These are phyloP conservation scores for Drosophila diplacantha DNA, from an alignment of 2,888 invertebrate genomes.

Conservation along the genomic window DNA sequence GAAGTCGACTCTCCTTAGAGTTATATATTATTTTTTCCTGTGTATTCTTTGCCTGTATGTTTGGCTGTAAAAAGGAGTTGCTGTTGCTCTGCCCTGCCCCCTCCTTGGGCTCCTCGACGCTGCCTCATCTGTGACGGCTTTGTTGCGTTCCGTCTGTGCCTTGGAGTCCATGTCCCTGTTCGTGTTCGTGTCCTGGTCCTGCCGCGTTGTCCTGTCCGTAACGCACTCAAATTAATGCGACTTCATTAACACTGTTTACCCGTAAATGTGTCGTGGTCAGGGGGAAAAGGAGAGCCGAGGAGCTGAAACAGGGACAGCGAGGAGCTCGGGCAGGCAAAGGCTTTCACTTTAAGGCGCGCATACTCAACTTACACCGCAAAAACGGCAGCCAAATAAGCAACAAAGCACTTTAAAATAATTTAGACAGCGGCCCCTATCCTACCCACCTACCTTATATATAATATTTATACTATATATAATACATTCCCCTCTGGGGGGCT, in stretches of 20 bases:
- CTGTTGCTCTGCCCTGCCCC: conserved; percentile 25
- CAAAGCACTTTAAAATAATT: conserved; percentile 68
- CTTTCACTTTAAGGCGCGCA: conserved; percentile 31
- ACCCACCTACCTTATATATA: too few species aligned
- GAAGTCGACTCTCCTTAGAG: not conserved
- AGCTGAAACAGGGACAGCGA: conserved; percentile 1
- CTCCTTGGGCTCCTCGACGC: conserved; percentile 8
- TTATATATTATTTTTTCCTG: not conserved
- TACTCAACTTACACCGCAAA: conserved; percentile 27
- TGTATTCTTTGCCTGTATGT: conserved; percentile 7
- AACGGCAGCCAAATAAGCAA: conserved; percentile 46
- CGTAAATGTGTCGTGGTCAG: conserved; percentile 51
- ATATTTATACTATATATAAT: not conserved
- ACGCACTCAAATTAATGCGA: conserved; percentile 70
- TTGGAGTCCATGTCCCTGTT: conserved; percentile 8
- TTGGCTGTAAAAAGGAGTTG: conserved; percentile 29
- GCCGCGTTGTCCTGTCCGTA: conserved; percentile 47
- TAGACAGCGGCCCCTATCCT: conserved; percentile 21
- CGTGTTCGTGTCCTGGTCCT: conserved; percentile 8
- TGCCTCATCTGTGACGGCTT: conserved; percentile 25
- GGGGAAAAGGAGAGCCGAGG: not conserved
- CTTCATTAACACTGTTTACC: conserved; percentile 72
- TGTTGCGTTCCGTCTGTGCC: conserved; percentile 31
- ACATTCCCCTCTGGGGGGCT: not conserved
- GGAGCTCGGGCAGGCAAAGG: conserved; percentile 48